Base-by-base conservation (phyloP, 2,888 invertebrate species). In the Apamea crenata region DNA sequence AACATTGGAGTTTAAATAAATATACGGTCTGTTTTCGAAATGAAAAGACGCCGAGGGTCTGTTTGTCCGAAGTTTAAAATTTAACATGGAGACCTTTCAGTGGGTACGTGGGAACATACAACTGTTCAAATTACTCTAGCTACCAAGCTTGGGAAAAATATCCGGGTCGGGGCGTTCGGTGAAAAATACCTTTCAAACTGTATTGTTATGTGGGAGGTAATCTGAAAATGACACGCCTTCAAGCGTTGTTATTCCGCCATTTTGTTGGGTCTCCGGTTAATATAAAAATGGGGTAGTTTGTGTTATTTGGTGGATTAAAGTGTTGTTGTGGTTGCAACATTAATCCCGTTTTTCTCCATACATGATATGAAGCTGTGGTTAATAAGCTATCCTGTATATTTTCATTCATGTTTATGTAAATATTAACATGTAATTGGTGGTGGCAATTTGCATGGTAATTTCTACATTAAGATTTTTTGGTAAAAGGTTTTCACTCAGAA, bases 121-220 rank as follows among this genome's bases (percentile, higher is more conserved):
- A 91, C 95, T 96, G 96, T 91, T 93, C 91, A 94, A 95, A 95
- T 95, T 95, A 94, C 94, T 92, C 91, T 89, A 89, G 90, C 91
- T 89, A 92, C 86, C 86, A 84, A 80, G 87, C 87, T 87, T 86
- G 88, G 89, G 91, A 91, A 94, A 94, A 95, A 94, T 94, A 94
- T 91, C 90, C 90, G 85, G 82, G 88, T 47, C 76, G 77, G 77
- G 74, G 66, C 74, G 76, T 86, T 82, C 88, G 84, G 80, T 92
- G 90, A 93, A 95, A 95, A 95, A 95, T 94, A 94, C 92, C 91
- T 91, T 93, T 92, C 90, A 88, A 88, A 82, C 80, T 82, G 83
- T 86, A 80, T 89, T 91, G 89, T 91, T 90, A 88, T 88, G 86
- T 87, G 79, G 73, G 74, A 81, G 80, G 88, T 89, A 88, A 91